Conservation (phyloP, 1,140 invertebrate species). For the Carposina sasakii region DNA sequence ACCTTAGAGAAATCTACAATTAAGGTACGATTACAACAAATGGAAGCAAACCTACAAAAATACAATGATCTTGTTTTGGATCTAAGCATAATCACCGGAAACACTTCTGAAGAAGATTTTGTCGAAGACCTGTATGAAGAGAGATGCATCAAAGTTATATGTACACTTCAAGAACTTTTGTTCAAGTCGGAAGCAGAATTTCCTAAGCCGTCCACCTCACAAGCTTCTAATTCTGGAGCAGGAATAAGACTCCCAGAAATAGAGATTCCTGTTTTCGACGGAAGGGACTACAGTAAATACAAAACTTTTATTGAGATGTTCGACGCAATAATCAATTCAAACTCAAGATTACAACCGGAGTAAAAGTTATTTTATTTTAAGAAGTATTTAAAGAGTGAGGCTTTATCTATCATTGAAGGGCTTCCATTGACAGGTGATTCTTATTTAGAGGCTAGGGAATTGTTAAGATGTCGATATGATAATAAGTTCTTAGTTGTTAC, state of each 20-base stretch:
- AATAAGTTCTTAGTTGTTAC: constrained; percentile 1
- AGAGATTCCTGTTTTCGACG: constrained; percentile 2
- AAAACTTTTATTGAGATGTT: constrained; percentile 11
- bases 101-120: neutral
- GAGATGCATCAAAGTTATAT: neutral
- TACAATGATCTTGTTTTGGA: neutral
- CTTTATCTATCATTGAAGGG: constrained; percentile 3
- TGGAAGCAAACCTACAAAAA: neutral
- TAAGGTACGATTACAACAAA: no score
- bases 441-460: neutral
- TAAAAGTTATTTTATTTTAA: constrained; percentile 8
- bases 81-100: neutral
- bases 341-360: neutral
- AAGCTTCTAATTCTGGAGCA: neutral
- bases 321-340: neutral
- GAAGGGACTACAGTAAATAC: neutral
- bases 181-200: no score
- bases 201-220: no score
- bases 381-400: constrained; percentile 7
- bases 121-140: neutral
- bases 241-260: neutral
- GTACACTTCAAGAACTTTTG: neutral
- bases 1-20: no score
- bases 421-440: constrained; percentile 3
- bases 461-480: constrained; percentile 3